Conservation (phyloP, 2,797 vertebrate species). For the Microtus californicus region DNA sequence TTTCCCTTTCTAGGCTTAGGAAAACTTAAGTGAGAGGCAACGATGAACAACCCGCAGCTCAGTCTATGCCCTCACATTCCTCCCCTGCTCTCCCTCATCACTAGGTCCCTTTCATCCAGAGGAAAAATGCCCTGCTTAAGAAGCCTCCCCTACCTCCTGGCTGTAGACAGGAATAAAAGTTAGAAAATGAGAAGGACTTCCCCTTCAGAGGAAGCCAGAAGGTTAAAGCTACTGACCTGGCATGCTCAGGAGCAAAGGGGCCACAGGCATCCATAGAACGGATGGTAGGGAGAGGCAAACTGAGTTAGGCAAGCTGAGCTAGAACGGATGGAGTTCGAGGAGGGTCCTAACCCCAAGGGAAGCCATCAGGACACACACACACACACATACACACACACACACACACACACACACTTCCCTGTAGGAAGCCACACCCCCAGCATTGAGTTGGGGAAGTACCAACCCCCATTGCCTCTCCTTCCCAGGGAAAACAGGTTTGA, state of each 20-base stretch:
- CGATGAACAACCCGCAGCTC: not conserved
- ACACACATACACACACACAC: no score
- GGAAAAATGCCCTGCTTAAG: not conserved
- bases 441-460: not conserved
- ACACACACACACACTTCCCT: no score
- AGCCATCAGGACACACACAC: not conserved
- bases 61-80: not conserved
- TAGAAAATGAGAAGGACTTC: conserved; percentile 10
- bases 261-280: not conserved
- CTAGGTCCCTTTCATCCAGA: not conserved
- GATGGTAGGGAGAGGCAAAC: not conserved
- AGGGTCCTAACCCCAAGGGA: not conserved
- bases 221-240: not conserved
- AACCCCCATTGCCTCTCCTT: not conserved
- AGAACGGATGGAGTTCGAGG: not conserved
- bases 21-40: conserved; percentile 15
- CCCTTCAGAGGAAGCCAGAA: not conserved
- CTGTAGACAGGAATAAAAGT: not conserved
- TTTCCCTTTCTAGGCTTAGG: conserved; percentile 42
- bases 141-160: not conserved
- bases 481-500: conserved; percentile 38
- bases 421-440: not conserved
- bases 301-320: not conserved
- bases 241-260: not conserved
- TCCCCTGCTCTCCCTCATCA: not conserved